These are phyloP conservation scores for Buceros bicornis DNA, from an alignment of 2,797 vertebrate genomes.

Conservation along the genomic window DNA sequence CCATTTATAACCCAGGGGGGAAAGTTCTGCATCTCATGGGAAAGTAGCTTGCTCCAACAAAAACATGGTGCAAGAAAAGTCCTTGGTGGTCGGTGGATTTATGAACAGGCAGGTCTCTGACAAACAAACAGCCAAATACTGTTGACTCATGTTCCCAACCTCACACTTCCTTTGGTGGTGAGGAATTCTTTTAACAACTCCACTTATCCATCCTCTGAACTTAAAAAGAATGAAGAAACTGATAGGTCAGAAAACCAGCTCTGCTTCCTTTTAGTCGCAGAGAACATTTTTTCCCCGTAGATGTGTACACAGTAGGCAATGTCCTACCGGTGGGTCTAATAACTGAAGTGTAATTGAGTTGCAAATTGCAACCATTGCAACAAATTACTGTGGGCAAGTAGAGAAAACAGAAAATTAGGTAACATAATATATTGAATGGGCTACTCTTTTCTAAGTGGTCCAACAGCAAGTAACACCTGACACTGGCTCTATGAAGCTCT, in stretches of 20 bases:
- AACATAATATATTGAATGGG: not conserved
- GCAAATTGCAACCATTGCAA: not conserved
- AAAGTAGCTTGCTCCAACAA: not conserved
- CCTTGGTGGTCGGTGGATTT: not conserved
- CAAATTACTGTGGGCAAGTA: not conserved
- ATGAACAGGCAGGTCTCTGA: not conserved
- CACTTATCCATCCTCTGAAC: not conserved
- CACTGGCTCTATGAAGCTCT: not conserved
- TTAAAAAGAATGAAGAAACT: not conserved
- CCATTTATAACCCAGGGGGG: not conserved
- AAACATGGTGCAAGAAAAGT: not conserved
- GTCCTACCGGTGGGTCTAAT: not conserved
- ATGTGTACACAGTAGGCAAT: not conserved
- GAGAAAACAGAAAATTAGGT: not conserved
- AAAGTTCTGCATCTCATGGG: not conserved
- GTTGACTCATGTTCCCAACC: not conserved
- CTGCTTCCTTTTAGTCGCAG: not conserved
- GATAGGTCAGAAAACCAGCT: not conserved
- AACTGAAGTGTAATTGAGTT: not conserved
- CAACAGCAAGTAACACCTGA: not conserved
- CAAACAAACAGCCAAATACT: not conserved
- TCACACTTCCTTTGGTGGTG: not conserved
- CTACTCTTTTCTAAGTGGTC: not conserved
- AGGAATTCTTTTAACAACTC: not conserved
- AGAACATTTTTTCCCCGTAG: not conserved